Evolutionary conservation across 2,113 vertebrate genomes (phyloP), one percentile per base, ranked within the genome.

Genomic region (Cyprinus carpio): DNA sequence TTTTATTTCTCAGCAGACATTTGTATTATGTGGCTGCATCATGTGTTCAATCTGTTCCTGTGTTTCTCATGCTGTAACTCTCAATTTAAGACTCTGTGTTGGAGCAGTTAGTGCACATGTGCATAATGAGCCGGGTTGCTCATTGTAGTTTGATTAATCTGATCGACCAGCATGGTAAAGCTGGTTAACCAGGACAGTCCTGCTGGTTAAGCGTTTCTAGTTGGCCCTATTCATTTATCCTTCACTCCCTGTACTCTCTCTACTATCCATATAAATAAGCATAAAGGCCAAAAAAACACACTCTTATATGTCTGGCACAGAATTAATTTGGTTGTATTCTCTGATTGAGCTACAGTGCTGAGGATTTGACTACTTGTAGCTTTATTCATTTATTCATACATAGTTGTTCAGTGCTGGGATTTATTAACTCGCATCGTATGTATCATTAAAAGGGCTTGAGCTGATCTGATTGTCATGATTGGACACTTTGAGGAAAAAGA

Each of bases 221-320:
- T 2, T 0, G 20, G 20, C 56, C 20, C 8, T 58, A 58, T n/a
- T 58, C 10, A 23, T 58, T 58, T 58, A 10, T 1, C 20, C 20
- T n/a, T 2, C 56, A n/a, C 56, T 58, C 23, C 20, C 20, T 78
- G 54, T 78, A n/a, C 4, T 60, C 6, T 60, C 75, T 56, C 12
- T 58, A 79, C 31, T 25, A 7, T 34, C 51, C 75, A 56, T 77
- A 77, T 37, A 37, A 60, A 78, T 60, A 72, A n/a, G 71, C 37
- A 13, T 13, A 74, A 74, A 46, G 71, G 37, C 23, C 23, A 43
- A 43, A 74, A 74, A 11, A 69, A 34, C 29, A 31, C 27, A 4
- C 31, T 31, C 27, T 34, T 34, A 67, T 31, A 31, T 67, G 23
- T 78, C 54, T 34, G 31, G 2, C 9, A 78, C 51, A 37, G 29